A percentile compares a stretch with the other conserved stretches of the same genome.
Conservation (phyloP, 2,888 invertebrate species). For the Philereme vetulata region DNA sequence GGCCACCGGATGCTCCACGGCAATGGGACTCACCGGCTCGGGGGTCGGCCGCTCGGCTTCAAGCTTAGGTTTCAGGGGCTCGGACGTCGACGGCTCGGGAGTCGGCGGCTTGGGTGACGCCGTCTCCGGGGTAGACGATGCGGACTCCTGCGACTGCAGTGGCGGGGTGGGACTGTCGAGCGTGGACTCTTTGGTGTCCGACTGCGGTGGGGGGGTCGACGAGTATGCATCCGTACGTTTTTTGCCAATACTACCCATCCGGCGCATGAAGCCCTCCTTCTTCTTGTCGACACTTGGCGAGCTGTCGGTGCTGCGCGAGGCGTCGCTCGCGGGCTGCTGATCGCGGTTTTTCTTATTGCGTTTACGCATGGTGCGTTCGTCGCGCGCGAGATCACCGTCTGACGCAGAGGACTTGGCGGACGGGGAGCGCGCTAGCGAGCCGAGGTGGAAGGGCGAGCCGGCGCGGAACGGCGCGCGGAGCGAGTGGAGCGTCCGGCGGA, state of each 20-base stretch:
- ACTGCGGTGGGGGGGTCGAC: constrained; percentile 48
- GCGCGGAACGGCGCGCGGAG: constrained; percentile 79
- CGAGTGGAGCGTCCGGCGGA: constrained; percentile 77
- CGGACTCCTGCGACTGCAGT: constrained; percentile 17
- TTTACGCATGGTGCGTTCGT: constrained; percentile 80
- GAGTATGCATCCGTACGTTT: constrained; percentile 59
- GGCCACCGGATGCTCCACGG: constrained; percentile 77
- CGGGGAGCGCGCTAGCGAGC: constrained; percentile 73
- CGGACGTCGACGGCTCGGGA: constrained; percentile 14
- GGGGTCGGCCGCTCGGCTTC: constrained; percentile 32
- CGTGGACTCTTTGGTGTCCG: constrained; percentile 42
- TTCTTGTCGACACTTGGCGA: constrained; percentile 52
- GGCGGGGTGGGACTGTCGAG: constrained; percentile 31
- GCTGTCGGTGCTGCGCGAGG: constrained; percentile 66
- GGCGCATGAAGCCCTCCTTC: constrained; percentile 66
- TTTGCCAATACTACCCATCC: constrained; percentile 74
- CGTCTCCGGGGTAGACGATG: constrained; percentile 24
- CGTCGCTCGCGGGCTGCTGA: constrained; percentile 48
- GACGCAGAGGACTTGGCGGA: constrained; percentile 75
- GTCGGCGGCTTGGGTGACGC: constrained; percentile 31
- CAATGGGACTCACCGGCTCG: constrained; percentile 67
- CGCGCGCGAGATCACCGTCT: constrained; percentile 77
- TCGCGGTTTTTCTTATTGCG: constrained; percentile 77
- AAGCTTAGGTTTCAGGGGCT: constrained; percentile 19
- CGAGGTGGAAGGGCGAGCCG: constrained; percentile 81